These are phyloP conservation scores for Tetragonula clypearis DNA, from an alignment of 1,140 invertebrate species.

Conservation along the genomic window DNA sequence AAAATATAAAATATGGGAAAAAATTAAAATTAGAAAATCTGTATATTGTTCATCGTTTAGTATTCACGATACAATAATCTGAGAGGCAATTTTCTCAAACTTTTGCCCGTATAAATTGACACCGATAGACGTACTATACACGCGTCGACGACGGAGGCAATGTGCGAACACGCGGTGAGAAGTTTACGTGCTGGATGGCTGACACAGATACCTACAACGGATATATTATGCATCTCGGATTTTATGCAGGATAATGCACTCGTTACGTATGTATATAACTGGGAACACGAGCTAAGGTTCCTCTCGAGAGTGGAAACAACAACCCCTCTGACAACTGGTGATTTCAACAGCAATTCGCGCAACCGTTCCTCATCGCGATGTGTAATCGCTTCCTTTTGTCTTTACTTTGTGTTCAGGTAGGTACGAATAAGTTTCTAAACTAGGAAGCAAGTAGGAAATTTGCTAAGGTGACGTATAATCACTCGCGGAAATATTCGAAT, in stretches of 20 bases:
- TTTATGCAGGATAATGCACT: slow-evolving; percentile 74
- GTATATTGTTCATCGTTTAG: too few relatives aligned
- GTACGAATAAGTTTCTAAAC: too few relatives aligned
- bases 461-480: too few relatives aligned
- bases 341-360: background rate
- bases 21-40: too few relatives aligned
- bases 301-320: slow-evolving; percentile 1
- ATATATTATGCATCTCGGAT: slow-evolving; percentile 75
- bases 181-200: slow-evolving; percentile 49
- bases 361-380: background rate
- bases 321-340: background rate
- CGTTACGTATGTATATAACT: slow-evolving; percentile 69
- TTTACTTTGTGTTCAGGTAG: background rate
- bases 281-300: slow-evolving; percentile 1
- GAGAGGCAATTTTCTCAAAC: too few relatives aligned
- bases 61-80: too few relatives aligned
- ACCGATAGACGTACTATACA: background rate
- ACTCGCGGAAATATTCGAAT: too few relatives aligned
- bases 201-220: slow-evolving; percentile 60
- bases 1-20: too few relatives aligned
- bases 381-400: background rate
- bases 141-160: background rate
- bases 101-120: background rate
- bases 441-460: background rate
- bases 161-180: slow-evolving; percentile 50